These are phyloP conservation scores for Deilephila porcellus DNA, from an alignment of 2,888 invertebrate genomes.

Conservation along the genomic window DNA sequence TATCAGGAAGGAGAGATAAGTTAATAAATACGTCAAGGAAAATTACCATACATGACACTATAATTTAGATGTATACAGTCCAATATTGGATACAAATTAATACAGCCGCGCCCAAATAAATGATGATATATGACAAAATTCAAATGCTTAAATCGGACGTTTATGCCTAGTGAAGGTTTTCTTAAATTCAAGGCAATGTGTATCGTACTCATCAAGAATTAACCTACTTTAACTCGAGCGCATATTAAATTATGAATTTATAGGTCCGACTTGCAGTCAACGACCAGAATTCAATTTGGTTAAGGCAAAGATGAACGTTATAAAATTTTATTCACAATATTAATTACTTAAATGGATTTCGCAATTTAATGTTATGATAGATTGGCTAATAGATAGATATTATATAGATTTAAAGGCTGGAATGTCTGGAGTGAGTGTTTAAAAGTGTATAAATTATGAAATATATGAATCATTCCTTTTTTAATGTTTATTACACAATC, in stretches of 20 bases:
- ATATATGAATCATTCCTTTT: too few relatives aligned
- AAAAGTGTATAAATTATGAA: too few relatives aligned
- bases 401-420: too few relatives aligned
- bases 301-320: not conserved
- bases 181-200: slow-evolving; percentile 50
- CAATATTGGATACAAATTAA: slow-evolving; percentile 6
- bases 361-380: not conserved
- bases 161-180: slow-evolving; percentile 43
- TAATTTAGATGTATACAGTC: slow-evolving; percentile 1
- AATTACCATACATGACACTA: not conserved
- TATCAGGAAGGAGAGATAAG: not conserved
- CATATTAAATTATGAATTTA: slow-evolving; percentile 45
- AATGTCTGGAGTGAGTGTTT: too few relatives aligned
- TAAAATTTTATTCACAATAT: slow-evolving; percentile 9
- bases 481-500: too few relatives aligned
- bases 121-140: slow-evolving; percentile 19
- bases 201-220: slow-evolving; percentile 50
- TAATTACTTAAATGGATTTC: not conserved
- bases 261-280: slow-evolving; percentile 31
- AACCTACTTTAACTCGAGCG: slow-evolving; percentile 47
- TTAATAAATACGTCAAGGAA: not conserved
- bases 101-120: slow-evolving; percentile 1
- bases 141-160: slow-evolving; percentile 18
- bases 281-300: slow-evolving; percentile 25
- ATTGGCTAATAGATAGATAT: not conserved